These are phyloP conservation scores for Bombus pascuorum DNA, from an alignment of 1,140 invertebrate species.

Conservation along the genomic window DNA sequence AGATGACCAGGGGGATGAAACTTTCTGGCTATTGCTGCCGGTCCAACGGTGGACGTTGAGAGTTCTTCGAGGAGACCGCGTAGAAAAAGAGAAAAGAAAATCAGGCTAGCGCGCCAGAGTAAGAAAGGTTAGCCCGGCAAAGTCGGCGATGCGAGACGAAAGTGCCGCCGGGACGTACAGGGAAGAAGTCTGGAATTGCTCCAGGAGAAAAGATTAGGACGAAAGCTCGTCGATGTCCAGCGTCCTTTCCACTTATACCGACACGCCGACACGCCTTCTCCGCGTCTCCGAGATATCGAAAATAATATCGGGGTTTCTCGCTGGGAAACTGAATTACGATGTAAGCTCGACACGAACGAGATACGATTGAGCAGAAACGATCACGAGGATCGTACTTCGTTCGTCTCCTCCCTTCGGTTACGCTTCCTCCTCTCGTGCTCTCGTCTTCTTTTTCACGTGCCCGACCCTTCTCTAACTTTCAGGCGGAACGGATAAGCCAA, in stretches of 20 bases:
- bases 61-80: constrained; percentile 32
- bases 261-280: constrained; percentile 18
- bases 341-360: constrained; percentile 69
- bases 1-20: constrained; percentile 25
- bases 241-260: constrained; percentile 60
- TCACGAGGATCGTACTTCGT: constrained; percentile 6
- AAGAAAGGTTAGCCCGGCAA: not conserved
- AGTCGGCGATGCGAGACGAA: not conserved
- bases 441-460: not conserved
- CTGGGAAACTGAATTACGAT: constrained; percentile 76
- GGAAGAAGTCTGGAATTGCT: constrained; percentile 19
- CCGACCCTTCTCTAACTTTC: constrained; percentile 44
- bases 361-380: constrained; percentile 67
- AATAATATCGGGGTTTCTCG: constrained; percentile 75
- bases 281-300: constrained; percentile 70
- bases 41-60: constrained; percentile 38
- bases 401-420: not conserved
- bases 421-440: not conserved
- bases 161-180: not conserved
- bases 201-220: constrained; percentile 23
- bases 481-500: constrained; percentile 79
- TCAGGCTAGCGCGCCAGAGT: not conserved
- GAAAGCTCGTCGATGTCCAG: constrained; percentile 22
- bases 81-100: constrained; percentile 35
- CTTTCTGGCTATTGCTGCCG: constrained; percentile 45